Base-by-base conservation (phyloP, 2,888 invertebrate genomes). In the Therioaphis trifolii region DNA sequence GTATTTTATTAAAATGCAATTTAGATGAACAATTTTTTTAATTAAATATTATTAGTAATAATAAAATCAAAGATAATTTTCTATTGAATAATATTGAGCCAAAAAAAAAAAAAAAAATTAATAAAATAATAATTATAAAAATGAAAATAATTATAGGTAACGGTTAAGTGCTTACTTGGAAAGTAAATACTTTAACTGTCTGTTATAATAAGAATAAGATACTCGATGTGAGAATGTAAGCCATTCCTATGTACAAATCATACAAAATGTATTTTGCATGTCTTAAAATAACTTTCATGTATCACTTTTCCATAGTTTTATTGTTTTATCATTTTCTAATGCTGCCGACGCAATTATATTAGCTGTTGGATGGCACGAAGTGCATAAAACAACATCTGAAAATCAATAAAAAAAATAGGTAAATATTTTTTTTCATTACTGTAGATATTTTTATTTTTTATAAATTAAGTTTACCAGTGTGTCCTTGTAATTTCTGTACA, bases 261-360 rank as follows among this genome's bases (percentile, higher is more conserved):
- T 49, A 49, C 49, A 77, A 49, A 49, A 49, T 24, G 9, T 63
- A 46, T 63, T 66, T 68, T 68, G 24, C 4, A 68, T 35, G 2
- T 63, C 29, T 63, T 7, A 63, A 52, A 24, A 49, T 35, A 78
- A 24, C 52, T n/a, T 68, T 72, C 24, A 82, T 18, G 85, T 95
- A 89, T 96, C 99, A 90, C 98, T 98, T 89, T 96, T 96, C 99
- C 99, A 99, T 86, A 99, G 91, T 91, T 99, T 98, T 88, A 99
- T 98, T 85, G 98, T 98, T 91, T 98, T 98, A 90, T 99, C 99
- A 88, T 96, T 97, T 90, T 99, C 99, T 86, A 99, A 91, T 35
- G 98, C 98, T 66, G 98, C 99, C 0, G 99, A 99, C 4, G 99
- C 99, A 87, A 99, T 99, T 86, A 99, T 98, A 89, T 99, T 99